A percentile compares a stretch with the other conserved stretches of the same genome.
Evolutionary conservation across 2,797 vertebrate genomes (phyloP).

Genomic region (Darevskia mixta): DNA sequence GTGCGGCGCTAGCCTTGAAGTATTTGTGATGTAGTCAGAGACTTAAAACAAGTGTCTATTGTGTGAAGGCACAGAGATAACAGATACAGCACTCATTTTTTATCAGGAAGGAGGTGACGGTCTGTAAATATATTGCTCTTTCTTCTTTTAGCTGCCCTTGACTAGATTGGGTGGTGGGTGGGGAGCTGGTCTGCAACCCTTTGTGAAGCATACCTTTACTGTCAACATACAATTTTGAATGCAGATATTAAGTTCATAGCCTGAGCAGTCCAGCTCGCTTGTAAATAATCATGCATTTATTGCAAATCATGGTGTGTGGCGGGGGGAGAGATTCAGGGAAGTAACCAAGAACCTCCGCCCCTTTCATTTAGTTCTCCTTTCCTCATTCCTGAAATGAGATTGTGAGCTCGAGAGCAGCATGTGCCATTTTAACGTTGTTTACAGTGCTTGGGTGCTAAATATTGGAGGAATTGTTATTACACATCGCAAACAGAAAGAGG

Average conservation of each 20-base stretch:
- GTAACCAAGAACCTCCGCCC: neutral
- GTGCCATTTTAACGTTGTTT: neutral
- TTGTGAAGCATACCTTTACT: too few species aligned
- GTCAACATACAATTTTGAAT: neutral
- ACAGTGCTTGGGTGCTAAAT: neutral
- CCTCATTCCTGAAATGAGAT: neutral
- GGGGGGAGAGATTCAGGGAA: neutral
- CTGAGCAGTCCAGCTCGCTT: neutral
- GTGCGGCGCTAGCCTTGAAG: neutral
- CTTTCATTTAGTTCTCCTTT: neutral
- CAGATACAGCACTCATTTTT: neutral
- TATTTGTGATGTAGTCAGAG: neutral
- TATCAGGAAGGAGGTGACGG: neutral
- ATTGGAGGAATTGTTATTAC: neutral
- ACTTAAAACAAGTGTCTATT: neutral
- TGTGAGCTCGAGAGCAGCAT: neutral
- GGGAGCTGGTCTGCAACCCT: neutral
- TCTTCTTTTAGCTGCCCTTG: neutral
- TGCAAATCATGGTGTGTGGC: neutral
- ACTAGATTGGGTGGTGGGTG: neutral
- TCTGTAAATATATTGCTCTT: neutral
- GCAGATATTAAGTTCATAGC: neutral
- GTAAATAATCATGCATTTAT: neutral
- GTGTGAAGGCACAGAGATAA: neutral
- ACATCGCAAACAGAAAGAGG: neutral